These are phyloP conservation scores for Amphipyra berbera DNA, from an alignment of 2,888 invertebrate species.

Conservation along the genomic window DNA sequence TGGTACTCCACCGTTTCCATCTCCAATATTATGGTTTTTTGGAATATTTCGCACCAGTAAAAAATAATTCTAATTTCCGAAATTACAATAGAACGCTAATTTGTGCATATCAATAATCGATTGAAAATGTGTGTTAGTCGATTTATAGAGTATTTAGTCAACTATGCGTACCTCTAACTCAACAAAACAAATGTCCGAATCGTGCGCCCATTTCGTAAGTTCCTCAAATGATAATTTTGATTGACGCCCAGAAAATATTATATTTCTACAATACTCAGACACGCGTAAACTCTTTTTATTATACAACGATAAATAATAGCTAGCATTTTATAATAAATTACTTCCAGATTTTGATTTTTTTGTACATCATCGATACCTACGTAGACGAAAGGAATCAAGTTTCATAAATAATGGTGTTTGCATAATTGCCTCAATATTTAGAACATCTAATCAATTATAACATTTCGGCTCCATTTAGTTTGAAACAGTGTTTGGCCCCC, in stretches of 20 bases:
- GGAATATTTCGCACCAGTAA: no score
- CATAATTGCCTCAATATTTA: conserved; percentile 73
- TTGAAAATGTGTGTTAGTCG: conserved; percentile 22
- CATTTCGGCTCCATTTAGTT: conserved; percentile 59
- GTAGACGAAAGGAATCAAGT: conserved; percentile 87
- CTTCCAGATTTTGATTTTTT: conserved; percentile 67
- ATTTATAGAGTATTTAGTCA: conserved; percentile 36
- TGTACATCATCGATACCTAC: conserved; percentile 75
- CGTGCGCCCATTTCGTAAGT: conserved; percentile 89
- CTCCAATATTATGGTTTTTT: no score
- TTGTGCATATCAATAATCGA: background rate
- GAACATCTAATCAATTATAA: conserved; percentile 62
- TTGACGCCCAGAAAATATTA: conserved; percentile 78
- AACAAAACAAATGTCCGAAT: conserved; percentile 90
- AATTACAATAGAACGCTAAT: no score
- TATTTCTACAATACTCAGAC: conserved; percentile 59
- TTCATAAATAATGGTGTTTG: conserved; percentile 85
- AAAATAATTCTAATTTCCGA: no score
- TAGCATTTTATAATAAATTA: conserved; percentile 59
- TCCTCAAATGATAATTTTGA: conserved; percentile 85
- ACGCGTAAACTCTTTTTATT: conserved; percentile 62
- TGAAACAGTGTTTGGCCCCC: conserved; percentile 67
- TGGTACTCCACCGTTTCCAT: no score
- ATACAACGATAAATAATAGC: conserved; percentile 45
- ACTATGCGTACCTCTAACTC: conserved; percentile 70